Evolutionary conservation across 2,113 vertebrate species (phyloP).

Genomic region (Centropristis striata): DNA sequence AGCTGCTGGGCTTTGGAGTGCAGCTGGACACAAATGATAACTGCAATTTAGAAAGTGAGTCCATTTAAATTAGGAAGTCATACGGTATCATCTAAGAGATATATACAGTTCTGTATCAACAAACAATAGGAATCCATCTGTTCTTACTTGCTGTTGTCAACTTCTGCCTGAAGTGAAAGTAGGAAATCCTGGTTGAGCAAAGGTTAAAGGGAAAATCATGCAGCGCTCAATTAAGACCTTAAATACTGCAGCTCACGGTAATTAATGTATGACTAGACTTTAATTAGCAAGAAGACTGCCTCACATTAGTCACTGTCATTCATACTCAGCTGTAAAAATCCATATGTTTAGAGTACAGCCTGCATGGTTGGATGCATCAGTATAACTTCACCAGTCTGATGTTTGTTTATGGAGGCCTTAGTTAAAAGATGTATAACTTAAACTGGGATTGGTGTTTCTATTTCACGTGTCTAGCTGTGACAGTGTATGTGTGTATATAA

Average conservation of each 20-base stretch:
- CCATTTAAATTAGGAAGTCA: conserved; percentile 24
- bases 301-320: conserved; percentile 69
- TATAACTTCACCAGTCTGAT: not conserved
- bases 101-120: conserved; percentile 7
- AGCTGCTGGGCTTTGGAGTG: conserved; percentile 33
- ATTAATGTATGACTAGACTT: conserved; percentile 75
- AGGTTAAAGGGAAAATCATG: conserved; percentile 60
- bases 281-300: conserved; percentile 66
- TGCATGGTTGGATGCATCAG: conserved; percentile 1
- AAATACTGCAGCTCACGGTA: conserved; percentile 57
- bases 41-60: not conserved
- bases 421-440: conserved; percentile 44
- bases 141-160: not conserved
- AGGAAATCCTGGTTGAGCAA: conserved; percentile 27
- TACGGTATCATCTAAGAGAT: not conserved
- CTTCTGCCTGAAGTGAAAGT: conserved; percentile 7
- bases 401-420: conserved; percentile 34
- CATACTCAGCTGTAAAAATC: conserved; percentile 3
- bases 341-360: not conserved
- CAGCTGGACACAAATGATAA: conserved; percentile 46
- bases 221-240: conserved; percentile 57
- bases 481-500: not conserved
- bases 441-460: not conserved
- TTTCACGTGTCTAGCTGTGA: conserved; percentile 31
- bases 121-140: not conserved